Evolutionary conservation across 1,140 invertebrate genomes (phyloP), one percentile per base, ranked within the genome.

Genomic region (Rhyacophila brunnea): DNA sequence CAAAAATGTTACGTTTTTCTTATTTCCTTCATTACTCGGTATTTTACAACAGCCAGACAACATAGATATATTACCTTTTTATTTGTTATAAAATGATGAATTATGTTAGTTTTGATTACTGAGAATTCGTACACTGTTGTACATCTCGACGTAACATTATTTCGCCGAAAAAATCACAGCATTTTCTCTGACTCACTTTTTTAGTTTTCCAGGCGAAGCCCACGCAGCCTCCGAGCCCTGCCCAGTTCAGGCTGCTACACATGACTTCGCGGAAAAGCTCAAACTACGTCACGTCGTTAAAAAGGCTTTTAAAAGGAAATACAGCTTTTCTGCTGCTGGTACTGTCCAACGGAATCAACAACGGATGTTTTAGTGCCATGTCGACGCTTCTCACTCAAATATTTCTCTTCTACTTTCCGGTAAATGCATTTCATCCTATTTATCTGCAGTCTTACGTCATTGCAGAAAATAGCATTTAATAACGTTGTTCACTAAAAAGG

Each of bases 181-280:
- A 43, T 43, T 2, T 15, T 15, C 9, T 7, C 18, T n/a, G 9
- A 15, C 1, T 3, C 7, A 55, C 10, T 57, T 19, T 45, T 11
- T 66, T 18, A 84, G 83, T 85, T 63, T 87, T 88, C 68, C 71
- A 79, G 58, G 77, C 82, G 23, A 72, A 72, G 56, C 86, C 86
- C 1, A 65, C 68, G 15, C 63, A 71, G 2, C 84, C 87, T 10
- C 86, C 86, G 2, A 84, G 79, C 69, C 62, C 70, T 32, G 68
- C 68, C 1, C 71, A 73, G 53, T 28, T 66, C 2, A 19, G 38
- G 11, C 53, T 62, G 46, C 50, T 34, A 7, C 38, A 52, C 7
- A 13, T 36, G 7, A 14, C 20, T 17, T 45, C 45, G 17, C 14
- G 10, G 14, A 15, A 50, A 28, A 19, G 40, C 0, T n/a, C 14